Evolutionary conservation across 2,797 vertebrate species (phyloP).

Genomic region (Phoebastria nigripes): DNA sequence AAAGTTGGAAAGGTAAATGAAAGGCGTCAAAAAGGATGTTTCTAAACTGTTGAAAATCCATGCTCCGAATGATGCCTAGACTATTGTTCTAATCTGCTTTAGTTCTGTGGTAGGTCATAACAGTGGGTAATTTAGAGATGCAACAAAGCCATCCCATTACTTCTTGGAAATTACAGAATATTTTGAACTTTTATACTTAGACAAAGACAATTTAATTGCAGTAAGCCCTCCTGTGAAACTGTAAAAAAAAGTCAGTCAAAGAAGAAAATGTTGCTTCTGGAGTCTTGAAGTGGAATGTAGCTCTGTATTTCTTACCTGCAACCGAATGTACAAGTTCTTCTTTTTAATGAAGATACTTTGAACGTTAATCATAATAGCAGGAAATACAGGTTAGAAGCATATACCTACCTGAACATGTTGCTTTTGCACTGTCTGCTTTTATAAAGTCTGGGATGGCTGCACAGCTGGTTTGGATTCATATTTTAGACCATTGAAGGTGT

Average conservation of each 20-base stretch:
- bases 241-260: neutral
- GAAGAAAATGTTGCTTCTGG: neutral
- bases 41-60: constrained; percentile 3
- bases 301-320: neutral
- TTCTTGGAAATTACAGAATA: constrained; percentile 15
- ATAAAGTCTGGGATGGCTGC: neutral
- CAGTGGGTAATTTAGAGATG: constrained; percentile 1
- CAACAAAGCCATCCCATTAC: constrained; percentile 25
- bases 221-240: neutral
- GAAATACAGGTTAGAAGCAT: neutral
- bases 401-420: neutral
- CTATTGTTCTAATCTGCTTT: constrained; percentile 24
- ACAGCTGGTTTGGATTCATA: neutral
- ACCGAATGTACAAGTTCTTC: neutral
- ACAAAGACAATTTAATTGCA: constrained; percentile 8
- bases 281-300: neutral
- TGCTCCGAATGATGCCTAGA: neutral
- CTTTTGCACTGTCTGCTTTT: neutral
- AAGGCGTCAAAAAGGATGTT: neutral
- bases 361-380: neutral
- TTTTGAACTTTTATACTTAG: constrained; percentile 5
- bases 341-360: neutral
- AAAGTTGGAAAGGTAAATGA: constrained; percentile 7
- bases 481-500: neutral
- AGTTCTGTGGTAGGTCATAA: neutral